Base-by-base conservation (phyloP, 2,797 vertebrate species). In the Peromyscus melanophrys region DNA sequence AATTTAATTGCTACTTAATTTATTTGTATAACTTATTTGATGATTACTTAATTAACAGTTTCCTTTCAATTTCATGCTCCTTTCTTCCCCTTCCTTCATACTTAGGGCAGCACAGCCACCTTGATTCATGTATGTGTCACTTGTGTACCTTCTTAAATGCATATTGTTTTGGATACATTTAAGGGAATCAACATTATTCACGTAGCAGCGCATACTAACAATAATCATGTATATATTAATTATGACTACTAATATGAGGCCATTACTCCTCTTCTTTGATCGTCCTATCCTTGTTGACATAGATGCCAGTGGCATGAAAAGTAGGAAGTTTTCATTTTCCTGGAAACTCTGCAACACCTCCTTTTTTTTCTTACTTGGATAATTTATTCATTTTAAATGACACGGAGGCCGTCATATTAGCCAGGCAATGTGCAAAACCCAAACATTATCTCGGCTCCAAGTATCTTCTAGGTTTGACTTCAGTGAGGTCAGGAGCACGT, bases 1-100 rank as follows among this genome's bases (percentile, higher is more conserved):
- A 71, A 84, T 78, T 95, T 76, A 83, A 61, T 90, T 95, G 14
- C 85, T 92, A 81, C 1, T 71, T 89, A 89, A 59, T n/a, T 34
- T 67, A 84, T 65, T 65, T 34, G 27, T 49, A 78, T 93, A 52
- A 80, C 73, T 80, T 89, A 80, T 69, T 43, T 69, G 61, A n/a
- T 71, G n/a, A 83, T 94, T 75, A n/a, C 29, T 63, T 61, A 89
- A 46, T 67, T 81, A 71, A 85, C 0, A 86, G 4, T 91, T 95
- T 93, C 40, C 31, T 92, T 94, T 88, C 29, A 86, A 91, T 1
- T 34, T 6, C 19, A n/a, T 49, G 9, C 19, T 65, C 4, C 12
- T 49, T 55, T 19, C 81, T 43, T 77, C 16, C 81, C 31, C 12
- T 94, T 69, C 2, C 25, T 52, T 88, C 73, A 46, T 89, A 40